Evolutionary conservation across 1,140 invertebrate genomes (phyloP).

Genomic region (Neodiprion lecontei): DNA sequence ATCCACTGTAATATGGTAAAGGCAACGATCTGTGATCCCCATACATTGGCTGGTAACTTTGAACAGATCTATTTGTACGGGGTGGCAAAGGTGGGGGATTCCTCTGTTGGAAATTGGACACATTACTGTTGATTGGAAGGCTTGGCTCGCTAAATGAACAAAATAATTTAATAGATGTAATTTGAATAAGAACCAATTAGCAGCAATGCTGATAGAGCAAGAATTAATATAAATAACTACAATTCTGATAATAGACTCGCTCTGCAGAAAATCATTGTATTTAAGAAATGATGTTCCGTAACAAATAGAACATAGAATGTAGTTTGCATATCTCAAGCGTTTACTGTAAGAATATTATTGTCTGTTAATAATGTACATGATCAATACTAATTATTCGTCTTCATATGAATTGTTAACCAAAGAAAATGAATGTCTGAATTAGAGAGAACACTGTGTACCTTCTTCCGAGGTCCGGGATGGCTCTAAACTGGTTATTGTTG

Average conservation of each 20-base stretch:
- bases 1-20: constrained; percentile 42
- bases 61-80: constrained; percentile 32
- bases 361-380: too few species aligned
- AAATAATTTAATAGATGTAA: neutral
- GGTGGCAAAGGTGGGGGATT: constrained; percentile 49
- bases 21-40: constrained; percentile 47
- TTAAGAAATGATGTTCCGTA: neutral
- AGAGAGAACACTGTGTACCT: constrained; percentile 31
- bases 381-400: too few species aligned
- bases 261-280: neutral
- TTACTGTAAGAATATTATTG: neutral
- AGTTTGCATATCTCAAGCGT: neutral
- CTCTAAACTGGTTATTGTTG: constrained; percentile 41
- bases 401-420: neutral
- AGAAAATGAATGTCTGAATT: constrained; percentile 16
- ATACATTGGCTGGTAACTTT: constrained; percentile 36
- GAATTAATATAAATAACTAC: neutral
- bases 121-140: constrained; percentile 28
- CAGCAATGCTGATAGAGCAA: too few species aligned
- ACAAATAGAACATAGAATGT: constrained; percentile 15
- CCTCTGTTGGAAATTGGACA: constrained; percentile 19
- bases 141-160: constrained; percentile 24
- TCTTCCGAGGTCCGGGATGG: constrained; percentile 33
- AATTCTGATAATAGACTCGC: neutral
- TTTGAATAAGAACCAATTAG: neutral